A percentile compares a stretch with the other conserved stretches of the same genome.
These are phyloP conservation scores for Hololepta plana DNA, from an alignment of 2,888 invertebrate genomes.

Conservation along the genomic window DNA sequence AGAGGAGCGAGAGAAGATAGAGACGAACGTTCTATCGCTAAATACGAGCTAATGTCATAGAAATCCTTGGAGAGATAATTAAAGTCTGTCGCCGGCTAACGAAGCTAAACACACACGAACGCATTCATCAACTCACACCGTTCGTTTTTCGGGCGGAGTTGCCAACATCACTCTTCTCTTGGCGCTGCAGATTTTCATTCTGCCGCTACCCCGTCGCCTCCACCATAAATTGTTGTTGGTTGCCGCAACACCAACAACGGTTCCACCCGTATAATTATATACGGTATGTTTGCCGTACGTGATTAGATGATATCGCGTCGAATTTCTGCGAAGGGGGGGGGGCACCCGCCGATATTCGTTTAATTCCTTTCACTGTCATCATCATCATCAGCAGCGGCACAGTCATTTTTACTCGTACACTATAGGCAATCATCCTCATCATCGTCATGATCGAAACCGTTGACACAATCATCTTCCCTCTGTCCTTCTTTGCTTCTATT, in stretches of 20 bases:
- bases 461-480: no score
- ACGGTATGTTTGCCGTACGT: constrained; percentile 22
- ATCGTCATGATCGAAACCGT: no score
- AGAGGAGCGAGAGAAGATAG: no score
- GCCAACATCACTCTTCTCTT: constrained; percentile 9
- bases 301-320: constrained; percentile 21
- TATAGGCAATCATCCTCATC: no score
- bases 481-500: no score
- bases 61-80: constrained; percentile 28
- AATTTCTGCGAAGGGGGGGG: no score
- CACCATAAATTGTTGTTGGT: no score
- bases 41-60: constrained; percentile 17
- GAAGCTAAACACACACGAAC: constrained; percentile 24
- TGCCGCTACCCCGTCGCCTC: constrained; percentile 5
- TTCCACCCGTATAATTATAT: constrained; percentile 22
- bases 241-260: constrained; percentile 13
- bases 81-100: constrained; percentile 27
- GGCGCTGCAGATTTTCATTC: no score
- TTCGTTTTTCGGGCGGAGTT: no score
- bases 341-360: constrained; percentile 15
- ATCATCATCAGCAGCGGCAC: no score
- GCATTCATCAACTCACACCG: constrained; percentile 21
- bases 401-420: no score
- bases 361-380: constrained; percentile 14
- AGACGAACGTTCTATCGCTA: no score